Conservation (phyloP, 2,888 invertebrate genomes). For the Pammene fasciana region DNA sequence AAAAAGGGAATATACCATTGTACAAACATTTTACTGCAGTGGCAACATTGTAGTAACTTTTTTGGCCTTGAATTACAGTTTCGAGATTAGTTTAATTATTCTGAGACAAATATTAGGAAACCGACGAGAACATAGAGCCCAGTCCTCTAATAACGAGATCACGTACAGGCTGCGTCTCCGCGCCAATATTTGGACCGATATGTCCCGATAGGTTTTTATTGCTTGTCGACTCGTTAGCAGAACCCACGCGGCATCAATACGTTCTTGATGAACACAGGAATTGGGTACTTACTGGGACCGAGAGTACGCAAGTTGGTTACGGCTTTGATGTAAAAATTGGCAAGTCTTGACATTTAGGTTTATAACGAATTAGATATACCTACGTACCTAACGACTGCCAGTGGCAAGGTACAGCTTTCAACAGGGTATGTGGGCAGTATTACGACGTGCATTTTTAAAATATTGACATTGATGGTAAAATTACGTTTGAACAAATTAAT, state of each 20-base stretch:
- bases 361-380: neutral
- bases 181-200: slow-evolving; percentile 53
- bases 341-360: neutral
- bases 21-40: too few relatives aligned
- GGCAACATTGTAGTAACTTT: too few relatives aligned
- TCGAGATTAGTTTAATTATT: neutral
- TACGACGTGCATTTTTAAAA: too few relatives aligned
- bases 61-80: too few relatives aligned
- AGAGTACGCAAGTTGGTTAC: slow-evolving; percentile 9
- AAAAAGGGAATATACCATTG: too few relatives aligned
- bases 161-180: slow-evolving; percentile 49
- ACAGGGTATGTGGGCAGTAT: neutral
- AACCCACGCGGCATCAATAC: slow-evolving; percentile 47
- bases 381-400: neutral
- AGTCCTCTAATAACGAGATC: slow-evolving; percentile 57
- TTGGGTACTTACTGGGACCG: slow-evolving; percentile 6
- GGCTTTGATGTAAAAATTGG: neutral
- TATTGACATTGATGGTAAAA: too few relatives aligned
- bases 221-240: slow-evolving; percentile 52
- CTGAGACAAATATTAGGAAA: neutral
- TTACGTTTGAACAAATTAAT: too few relatives aligned
- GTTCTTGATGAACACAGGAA: slow-evolving; percentile 46
- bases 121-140: slow-evolving; percentile 19
- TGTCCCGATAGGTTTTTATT: slow-evolving; percentile 57
- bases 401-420: neutral